phyloP scores from a whole-genome alignment of 2,888 invertebrate genomes.

The Chaetoderma sp. region DNA sequence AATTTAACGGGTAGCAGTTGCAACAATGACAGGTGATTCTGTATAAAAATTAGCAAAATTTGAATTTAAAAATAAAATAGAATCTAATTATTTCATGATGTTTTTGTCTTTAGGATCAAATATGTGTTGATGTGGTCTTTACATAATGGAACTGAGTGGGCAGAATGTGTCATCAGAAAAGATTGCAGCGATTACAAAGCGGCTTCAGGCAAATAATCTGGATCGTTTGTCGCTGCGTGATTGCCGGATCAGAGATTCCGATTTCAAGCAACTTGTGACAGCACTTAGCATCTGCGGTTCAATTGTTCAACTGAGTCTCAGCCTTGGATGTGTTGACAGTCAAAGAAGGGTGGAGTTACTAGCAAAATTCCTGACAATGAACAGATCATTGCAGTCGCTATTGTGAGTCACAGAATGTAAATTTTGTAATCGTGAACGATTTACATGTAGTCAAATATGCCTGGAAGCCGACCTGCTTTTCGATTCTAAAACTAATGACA shows the following conservation, averaged over 20 bases:
- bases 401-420: constrained; percentile 51
- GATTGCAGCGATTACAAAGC: no score
- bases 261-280: constrained; percentile 49
- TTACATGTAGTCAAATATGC: no score
- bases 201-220: constrained; percentile 43
- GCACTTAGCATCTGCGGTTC: constrained; percentile 42
- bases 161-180: no score
- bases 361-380: constrained; percentile 47
- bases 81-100: no score
- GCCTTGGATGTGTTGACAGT: constrained; percentile 48
- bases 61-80: no score
- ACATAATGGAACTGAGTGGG: no score
- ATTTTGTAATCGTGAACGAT: no score
- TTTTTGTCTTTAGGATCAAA: no score
- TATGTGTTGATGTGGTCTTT: no score
- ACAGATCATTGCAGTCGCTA: constrained; percentile 50
- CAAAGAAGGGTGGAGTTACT: constrained; percentile 46
- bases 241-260: constrained; percentile 46
- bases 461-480: not conserved
- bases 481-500: not conserved
- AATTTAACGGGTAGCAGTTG: no score
- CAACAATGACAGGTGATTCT: no score
- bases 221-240: constrained; percentile 52
- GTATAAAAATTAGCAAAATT: no score
- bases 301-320: constrained; percentile 55